A percentile compares a stretch with the other conserved stretches of the same genome.
These are phyloP conservation scores for Lasioglossum pauxillum DNA, from an alignment of 2,888 invertebrate species.

Conservation along the genomic window DNA sequence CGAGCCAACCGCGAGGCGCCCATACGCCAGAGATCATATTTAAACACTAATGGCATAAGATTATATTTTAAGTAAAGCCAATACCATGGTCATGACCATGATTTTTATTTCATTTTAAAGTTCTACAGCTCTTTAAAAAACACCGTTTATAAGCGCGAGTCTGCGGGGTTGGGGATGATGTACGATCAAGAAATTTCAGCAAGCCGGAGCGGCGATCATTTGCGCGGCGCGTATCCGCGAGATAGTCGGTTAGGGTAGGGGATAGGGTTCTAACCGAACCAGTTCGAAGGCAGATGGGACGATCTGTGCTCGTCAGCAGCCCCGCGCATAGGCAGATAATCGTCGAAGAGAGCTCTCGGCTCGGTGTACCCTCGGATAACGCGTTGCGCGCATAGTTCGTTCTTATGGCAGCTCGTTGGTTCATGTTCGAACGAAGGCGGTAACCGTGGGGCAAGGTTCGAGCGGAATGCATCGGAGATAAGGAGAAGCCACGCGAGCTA, in stretches of 20 bases:
- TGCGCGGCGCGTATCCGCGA: constrained; percentile 11
- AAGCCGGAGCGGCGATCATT: background rate
- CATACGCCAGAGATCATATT: no score
- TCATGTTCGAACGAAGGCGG: constrained; percentile 55
- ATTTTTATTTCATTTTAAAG: no score
- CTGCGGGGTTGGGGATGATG: background rate
- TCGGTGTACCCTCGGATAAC: constrained; percentile 2
- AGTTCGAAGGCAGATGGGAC: constrained; percentile 25
- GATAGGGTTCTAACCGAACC: constrained; percentile 14
- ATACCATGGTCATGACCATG: no score
- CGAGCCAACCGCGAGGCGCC: no score
- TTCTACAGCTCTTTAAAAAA: no score
- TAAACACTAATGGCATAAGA: no score
- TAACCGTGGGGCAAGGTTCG: constrained; percentile 55
- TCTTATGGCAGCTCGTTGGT: constrained; percentile 23
- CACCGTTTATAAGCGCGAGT: no score
- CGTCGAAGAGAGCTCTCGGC: background rate
- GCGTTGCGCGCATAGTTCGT: constrained; percentile 26
- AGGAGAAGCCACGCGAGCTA: constrained; percentile 65
- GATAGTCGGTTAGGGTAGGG: background rate
- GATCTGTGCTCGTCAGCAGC: constrained; percentile 34
- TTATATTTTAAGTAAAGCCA: no score
- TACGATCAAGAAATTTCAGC: constrained; percentile 14
- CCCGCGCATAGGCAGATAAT: constrained; percentile 33
- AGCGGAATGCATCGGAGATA: constrained; percentile 72